phyloP scores from a whole-genome alignment of 1,140 invertebrate species.

The Heliconius nattereri region DNA sequence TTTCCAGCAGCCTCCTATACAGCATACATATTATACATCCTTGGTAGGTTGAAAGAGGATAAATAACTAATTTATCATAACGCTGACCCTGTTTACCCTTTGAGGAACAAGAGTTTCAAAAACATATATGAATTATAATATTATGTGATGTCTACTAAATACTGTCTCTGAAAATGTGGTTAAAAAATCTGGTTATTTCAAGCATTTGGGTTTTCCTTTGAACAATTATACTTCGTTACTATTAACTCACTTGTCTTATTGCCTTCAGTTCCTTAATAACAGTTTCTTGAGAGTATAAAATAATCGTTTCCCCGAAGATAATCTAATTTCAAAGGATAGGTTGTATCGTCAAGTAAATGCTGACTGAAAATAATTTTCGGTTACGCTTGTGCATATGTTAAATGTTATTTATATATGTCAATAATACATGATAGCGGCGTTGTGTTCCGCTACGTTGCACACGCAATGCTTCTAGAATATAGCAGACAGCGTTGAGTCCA shows the following conservation, averaged over 20 bases:
- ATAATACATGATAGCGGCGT: background rate
- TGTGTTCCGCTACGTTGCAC: too few relatives aligned
- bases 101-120: too few relatives aligned
- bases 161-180: too few relatives aligned
- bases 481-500: too few relatives aligned
- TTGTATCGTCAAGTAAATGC: background rate
- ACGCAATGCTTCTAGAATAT: too few relatives aligned
- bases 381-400: background rate
- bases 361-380: background rate
- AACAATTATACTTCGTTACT: background rate
- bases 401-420: background rate
- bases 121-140: too few relatives aligned
- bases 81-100: too few relatives aligned
- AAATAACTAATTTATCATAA: too few relatives aligned
- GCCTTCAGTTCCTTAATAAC: constrained; percentile 12
- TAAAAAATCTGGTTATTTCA: background rate
- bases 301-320: background rate
- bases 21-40: too few relatives aligned
- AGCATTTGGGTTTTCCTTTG: background rate
- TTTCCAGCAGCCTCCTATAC: too few relatives aligned
- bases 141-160: too few relatives aligned
- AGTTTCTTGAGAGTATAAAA: constrained; percentile 6
- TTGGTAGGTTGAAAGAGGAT: too few relatives aligned
- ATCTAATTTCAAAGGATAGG: constrained; percentile 16
- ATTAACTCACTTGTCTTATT: background rate